Base-by-base conservation (phyloP, 1,140 invertebrate species). In the Brachionus angularis region DNA sequence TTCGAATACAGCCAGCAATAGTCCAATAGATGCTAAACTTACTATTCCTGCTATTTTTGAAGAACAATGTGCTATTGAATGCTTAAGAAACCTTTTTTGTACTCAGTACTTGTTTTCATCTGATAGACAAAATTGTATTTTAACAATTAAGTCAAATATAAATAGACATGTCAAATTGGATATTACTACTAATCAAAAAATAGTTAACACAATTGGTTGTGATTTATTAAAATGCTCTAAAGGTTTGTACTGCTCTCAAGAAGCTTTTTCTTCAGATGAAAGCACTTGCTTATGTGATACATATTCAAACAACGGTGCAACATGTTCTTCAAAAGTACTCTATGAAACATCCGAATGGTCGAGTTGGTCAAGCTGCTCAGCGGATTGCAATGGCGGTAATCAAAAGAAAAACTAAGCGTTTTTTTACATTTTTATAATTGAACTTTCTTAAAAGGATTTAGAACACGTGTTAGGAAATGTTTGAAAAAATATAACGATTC, bases 321-420 rank as follows among this genome's bases (percentile, higher is more conserved):
- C 46, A 34, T 67, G 62, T 50, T 67, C 62, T 12, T 33, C 18
- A 23, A 50, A 33, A 31, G 25, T 27, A 10, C 36, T 8, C 0
- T 67, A 67, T 50, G 27, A 67, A 29, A 5, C 33, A 12, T 47
- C 62, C 5, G 86, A 88, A 27, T 92, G 88, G 81, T 84, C 85
- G 1, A 76, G 84, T 14, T 93, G 89, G 89, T 88, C 86, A 18
- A 79, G 84, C 1, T 93, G 91, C 79, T 91, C 90, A 1, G 90
- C 90, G 34, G 86, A 84, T 10, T 93, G 91, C 79, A 91, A 91
- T 14, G 93, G 92, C 83, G 91, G 91, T 2, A 82, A 91, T 46
- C 84, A 88, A 73, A 90, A 90, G 87, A 84, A 90, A 72, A 27
- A 25, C n/a, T n/a, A n/a, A n/a, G n/a, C n/a, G n/a, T n/a, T n/a